Evolutionary conservation across 2,797 vertebrate species (phyloP).

Genomic region (Enteromius anoplus): DNA sequence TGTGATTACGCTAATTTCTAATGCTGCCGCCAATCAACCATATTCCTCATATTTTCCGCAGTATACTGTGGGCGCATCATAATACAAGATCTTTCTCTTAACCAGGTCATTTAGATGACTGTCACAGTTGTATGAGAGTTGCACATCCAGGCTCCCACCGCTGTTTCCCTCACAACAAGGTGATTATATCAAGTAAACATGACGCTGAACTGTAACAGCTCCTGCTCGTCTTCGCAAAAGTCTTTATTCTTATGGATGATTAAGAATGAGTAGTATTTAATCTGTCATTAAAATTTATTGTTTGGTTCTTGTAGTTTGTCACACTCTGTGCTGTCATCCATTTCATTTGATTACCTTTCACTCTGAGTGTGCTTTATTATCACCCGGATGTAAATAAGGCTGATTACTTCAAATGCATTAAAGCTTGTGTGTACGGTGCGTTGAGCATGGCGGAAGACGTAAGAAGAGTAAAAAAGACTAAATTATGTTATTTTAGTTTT

Average conservation of each 20-base stretch:
- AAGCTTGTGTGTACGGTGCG: no score
- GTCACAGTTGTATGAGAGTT: conserved; percentile 28
- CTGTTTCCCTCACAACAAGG: conserved; percentile 8
- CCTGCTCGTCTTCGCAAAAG: neutral
- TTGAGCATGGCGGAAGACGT: no score
- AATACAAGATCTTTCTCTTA: conserved; percentile 43
- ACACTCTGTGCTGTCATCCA: neutral
- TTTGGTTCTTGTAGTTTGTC: neutral
- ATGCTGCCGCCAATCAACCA: neutral
- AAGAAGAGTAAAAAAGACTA: no score
- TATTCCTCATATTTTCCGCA: neutral
- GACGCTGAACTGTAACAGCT: neutral
- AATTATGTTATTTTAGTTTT: no score
- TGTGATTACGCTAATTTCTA: conserved; percentile 39
- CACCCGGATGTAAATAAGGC: no score
- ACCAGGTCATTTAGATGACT: conserved; percentile 28
- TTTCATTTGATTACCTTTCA: conserved; percentile 11
- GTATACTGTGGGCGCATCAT: neutral
- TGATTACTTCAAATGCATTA: no score
- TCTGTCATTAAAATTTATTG: neutral
- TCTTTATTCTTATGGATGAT: neutral
- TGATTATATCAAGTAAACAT: conserved; percentile 25
- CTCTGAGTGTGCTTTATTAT: neutral
- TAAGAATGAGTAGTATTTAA: neutral
- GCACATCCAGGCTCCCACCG: neutral